Conservation (phyloP, 1,140 invertebrate species). For the Drosophila punjabiensis region DNA sequence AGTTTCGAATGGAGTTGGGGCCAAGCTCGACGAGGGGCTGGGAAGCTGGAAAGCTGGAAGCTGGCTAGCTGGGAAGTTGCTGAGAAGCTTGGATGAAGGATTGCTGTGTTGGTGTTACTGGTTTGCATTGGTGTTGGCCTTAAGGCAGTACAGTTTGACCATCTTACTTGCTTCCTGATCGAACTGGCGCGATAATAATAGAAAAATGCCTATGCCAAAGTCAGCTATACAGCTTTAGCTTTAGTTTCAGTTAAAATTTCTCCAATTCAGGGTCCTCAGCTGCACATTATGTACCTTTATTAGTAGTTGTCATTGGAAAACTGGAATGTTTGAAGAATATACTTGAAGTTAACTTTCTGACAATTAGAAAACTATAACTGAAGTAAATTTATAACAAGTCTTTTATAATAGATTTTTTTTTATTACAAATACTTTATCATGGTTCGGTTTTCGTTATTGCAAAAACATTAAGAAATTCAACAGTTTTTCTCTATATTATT, state of each 20-base stretch:
- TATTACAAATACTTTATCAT: too few relatives aligned
- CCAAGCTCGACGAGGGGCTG: constrained; percentile 8
- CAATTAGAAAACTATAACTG: not conserved
- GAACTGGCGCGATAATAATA: constrained; percentile 39
- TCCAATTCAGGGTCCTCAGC: not conserved
- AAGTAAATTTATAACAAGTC: not conserved
- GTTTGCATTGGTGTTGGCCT: constrained; percentile 31
- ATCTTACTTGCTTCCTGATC: constrained; percentile 53
- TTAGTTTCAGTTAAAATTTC: not conserved
- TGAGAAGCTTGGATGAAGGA: constrained; percentile 28
- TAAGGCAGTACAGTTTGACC: constrained; percentile 58
- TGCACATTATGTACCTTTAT: not conserved
- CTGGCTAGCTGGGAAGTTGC: constrained; percentile 9
- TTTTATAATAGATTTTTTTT: not conserved
- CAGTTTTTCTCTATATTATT: not conserved
- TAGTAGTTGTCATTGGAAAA: not conserved
- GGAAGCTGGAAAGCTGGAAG: constrained; percentile 12
- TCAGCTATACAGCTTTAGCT: not conserved
- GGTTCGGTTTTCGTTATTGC: not conserved
- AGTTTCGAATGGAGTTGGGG: constrained; percentile 33
- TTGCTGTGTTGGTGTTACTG: constrained; percentile 39
- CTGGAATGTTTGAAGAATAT: not conserved
- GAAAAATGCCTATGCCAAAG: constrained; percentile 26
- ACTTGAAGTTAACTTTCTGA: not conserved
- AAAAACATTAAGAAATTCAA: not conserved